These are phyloP conservation scores for Hylaeus anthracinus DNA, from an alignment of 1,140 invertebrate species.

Conservation along the genomic window DNA sequence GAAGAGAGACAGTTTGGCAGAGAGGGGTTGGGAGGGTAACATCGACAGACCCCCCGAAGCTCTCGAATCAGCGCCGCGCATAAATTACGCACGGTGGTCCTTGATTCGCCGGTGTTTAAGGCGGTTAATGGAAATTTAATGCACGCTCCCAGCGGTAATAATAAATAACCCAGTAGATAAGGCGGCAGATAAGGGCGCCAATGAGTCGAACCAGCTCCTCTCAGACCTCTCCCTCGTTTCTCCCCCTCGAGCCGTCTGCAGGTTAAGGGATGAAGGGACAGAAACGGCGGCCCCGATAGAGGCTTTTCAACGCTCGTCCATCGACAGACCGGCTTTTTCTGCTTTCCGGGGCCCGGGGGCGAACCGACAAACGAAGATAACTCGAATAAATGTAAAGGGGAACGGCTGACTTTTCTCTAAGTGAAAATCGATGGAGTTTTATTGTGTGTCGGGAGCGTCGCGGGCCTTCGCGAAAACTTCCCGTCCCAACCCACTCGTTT, in stretches of 20 bases:
- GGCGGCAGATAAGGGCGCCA: slow-evolving; percentile 46
- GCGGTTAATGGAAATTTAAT: slow-evolving; percentile 64
- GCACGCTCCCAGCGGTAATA: slow-evolving; percentile 47
- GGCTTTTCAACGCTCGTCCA: neutral
- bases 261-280: slow-evolving; percentile 56
- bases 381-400: slow-evolving; percentile 69
- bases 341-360: neutral
- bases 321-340: slow-evolving; percentile 24
- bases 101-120: slow-evolving; percentile 43
- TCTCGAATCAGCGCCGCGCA: slow-evolving; percentile 30
- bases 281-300: slow-evolving; percentile 8
- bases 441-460: slow-evolving; percentile 56
- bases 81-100: slow-evolving; percentile 52
- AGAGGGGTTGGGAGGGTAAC: too few species aligned
- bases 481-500: neutral
- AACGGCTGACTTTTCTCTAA: slow-evolving; percentile 65
- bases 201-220: slow-evolving; percentile 36
- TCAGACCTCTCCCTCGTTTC: neutral
- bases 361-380: slow-evolving; percentile 68
- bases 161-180: slow-evolving; percentile 59
- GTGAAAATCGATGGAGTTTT: slow-evolving; percentile 72
- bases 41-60: neutral
- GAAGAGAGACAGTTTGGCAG: too few species aligned
- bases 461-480: slow-evolving; percentile 15
- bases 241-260: neutral